A percentile compares a stretch with the other conserved stretches of the same genome.
These are phyloP conservation scores for Lithodes maja DNA, from an alignment of 2,888 invertebrate genomes.

Conservation along the genomic window DNA sequence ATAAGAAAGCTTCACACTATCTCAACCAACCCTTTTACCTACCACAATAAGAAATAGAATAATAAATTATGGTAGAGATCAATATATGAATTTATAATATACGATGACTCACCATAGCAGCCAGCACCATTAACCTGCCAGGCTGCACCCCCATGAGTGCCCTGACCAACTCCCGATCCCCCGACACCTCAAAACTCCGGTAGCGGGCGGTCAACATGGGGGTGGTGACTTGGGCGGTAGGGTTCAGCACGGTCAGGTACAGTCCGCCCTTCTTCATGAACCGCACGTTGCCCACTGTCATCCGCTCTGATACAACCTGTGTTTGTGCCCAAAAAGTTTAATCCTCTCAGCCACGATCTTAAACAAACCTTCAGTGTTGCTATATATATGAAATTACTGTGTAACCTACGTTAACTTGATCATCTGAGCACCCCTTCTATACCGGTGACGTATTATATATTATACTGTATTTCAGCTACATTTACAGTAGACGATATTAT, in stretches of 20 bases:
- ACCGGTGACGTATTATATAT: no score
- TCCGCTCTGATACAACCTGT: slow-evolving; percentile 28
- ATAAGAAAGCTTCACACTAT: no score
- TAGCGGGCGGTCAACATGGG: slow-evolving; percentile 46
- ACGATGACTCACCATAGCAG: slow-evolving; percentile 42
- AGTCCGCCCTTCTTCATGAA: slow-evolving; percentile 48
- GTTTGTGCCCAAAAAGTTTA: neutral
- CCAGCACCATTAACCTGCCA: slow-evolving; percentile 51
- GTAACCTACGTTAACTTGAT: no score
- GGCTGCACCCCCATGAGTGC: slow-evolving; percentile 46
- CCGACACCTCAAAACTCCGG: slow-evolving; percentile 50
- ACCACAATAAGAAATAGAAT: no score
- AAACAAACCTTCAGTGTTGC: no score
- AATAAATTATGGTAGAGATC: no score
- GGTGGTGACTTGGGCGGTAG: neutral
- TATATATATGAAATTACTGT: no score
- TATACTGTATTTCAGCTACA: no score
- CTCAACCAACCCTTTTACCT: no score
- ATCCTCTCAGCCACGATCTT: neutral
- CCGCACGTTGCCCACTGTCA: slow-evolving; percentile 27
- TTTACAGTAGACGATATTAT: no score
- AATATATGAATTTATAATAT: no score
- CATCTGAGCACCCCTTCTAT: no score
- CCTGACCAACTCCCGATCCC: slow-evolving; percentile 36
- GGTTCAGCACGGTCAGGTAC: slow-evolving; percentile 48